Conservation (phyloP, 2,888 invertebrate species). For the Patella pellucida region DNA sequence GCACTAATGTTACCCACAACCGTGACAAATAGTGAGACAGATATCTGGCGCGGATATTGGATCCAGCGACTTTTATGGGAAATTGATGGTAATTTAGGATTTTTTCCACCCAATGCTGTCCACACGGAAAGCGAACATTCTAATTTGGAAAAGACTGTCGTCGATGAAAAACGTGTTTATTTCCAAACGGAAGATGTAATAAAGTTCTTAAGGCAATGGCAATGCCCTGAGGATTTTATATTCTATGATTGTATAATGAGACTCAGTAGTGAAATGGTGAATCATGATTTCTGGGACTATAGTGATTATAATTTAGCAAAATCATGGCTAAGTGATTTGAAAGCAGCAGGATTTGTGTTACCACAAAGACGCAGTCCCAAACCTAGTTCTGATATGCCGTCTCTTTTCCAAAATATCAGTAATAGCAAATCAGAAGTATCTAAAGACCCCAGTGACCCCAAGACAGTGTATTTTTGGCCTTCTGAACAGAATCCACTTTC, state of each 20-base stretch:
- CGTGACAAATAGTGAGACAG: slow-evolving; percentile 46
- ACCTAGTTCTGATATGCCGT: neutral
- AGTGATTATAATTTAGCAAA: neutral
- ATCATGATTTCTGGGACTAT: neutral
- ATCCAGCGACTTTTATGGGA: slow-evolving; percentile 52
- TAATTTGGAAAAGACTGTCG: slow-evolving; percentile 38
- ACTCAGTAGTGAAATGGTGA: neutral
- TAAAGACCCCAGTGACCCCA: too few species aligned
- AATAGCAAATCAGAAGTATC: too few species aligned
- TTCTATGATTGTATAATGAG: neutral
- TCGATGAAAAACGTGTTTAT: slow-evolving; percentile 48
- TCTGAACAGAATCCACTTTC: too few species aligned
- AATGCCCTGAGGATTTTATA: slow-evolving; percentile 25
- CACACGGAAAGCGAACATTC: slow-evolving; percentile 46
- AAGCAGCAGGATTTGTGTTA: neutral
- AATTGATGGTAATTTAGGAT: slow-evolving; percentile 44
- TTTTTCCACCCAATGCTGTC: slow-evolving; percentile 42
- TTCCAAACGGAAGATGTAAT: slow-evolving; percentile 36
- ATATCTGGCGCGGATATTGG: slow-evolving; percentile 59
- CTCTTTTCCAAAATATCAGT: neutral
- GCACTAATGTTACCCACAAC: slow-evolving; percentile 48
- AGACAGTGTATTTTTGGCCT: too few species aligned
- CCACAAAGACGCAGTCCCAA: neutral
- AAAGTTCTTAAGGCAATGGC: slow-evolving; percentile 39
- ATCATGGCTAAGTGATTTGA: neutral